A percentile compares a stretch with the other conserved stretches of the same genome.
These are phyloP conservation scores for Onychostruthus taczanowskii DNA, from an alignment of 2,113 vertebrate genomes.

Conservation along the genomic window DNA sequence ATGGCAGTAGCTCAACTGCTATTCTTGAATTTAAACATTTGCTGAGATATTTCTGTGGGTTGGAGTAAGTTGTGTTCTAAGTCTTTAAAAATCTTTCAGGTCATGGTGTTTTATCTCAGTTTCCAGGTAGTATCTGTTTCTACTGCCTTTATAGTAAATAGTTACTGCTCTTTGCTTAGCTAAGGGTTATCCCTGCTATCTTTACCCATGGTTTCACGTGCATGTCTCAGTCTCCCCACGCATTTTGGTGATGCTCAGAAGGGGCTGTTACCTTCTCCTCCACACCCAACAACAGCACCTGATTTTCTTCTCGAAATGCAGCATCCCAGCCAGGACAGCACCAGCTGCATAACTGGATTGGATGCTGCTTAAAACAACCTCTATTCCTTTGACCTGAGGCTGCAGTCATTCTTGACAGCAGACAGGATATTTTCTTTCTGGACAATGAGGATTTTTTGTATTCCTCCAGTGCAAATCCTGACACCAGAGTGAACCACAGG, in stretches of 20 bases:
- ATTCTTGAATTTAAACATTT: not conserved
- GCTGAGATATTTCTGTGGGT: not conserved
- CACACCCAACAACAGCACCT: not conserved
- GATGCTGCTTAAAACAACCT: not conserved
- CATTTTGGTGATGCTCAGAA: accelerated
- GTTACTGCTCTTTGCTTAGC: not conserved
- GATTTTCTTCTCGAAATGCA: not conserved
- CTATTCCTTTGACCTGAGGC: not conserved
- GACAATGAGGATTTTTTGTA: not conserved
- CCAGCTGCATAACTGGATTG: not conserved
- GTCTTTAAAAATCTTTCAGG: not conserved
- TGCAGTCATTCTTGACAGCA: not conserved
- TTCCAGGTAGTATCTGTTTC: not conserved
- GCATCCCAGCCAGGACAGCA: not conserved
- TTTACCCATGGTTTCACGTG: accelerated
- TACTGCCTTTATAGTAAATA: not conserved
- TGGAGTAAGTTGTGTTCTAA: not conserved
- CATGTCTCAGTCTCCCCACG: accelerated
- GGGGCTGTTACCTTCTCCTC: not conserved
- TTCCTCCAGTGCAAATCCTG: not conserved
- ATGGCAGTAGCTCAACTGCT: not conserved
- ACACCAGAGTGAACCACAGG: not conserved
- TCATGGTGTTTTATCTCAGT: not conserved
- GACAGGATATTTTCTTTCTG: not conserved
- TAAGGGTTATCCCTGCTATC: not conserved